A percentile compares a stretch with the other conserved stretches of the same genome.
Conservation (phyloP, 2,888 invertebrate genomes). For the Scaptodrosophila latifasciaeformis region DNA sequence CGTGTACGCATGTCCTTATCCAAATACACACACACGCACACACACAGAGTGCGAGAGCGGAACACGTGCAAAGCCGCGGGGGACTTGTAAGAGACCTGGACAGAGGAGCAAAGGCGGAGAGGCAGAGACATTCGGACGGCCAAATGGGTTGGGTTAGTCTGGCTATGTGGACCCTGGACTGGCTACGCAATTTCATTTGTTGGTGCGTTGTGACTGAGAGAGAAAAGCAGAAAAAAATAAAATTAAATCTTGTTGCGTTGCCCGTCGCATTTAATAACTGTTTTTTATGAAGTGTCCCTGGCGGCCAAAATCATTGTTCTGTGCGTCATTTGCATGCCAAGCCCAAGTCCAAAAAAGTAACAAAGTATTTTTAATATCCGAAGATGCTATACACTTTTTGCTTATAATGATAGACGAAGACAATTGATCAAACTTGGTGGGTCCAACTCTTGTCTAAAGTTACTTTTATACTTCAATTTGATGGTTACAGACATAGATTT, state of each 20-base stretch:
- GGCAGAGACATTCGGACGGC: constrained; percentile 12
- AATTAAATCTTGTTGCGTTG: constrained; percentile 50
- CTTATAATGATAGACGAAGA: too few relatives aligned
- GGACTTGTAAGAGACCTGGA: constrained; percentile 60
- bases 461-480: too few relatives aligned
- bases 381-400: too few relatives aligned
- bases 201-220: constrained; percentile 17
- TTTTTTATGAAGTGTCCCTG: constrained; percentile 67
- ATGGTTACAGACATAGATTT: too few relatives aligned
- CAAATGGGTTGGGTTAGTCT: constrained; percentile 10
- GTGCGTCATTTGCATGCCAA: constrained; percentile 54
- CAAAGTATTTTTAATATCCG: too few relatives aligned
- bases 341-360: background rate
- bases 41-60: too few relatives aligned
- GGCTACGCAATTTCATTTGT: constrained; percentile 38
- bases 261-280: constrained; percentile 69
- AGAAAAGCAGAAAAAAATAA: background rate
- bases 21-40: constrained; percentile 24
- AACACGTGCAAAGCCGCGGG: constrained; percentile 75
- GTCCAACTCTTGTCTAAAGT: too few relatives aligned
- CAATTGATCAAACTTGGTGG: too few relatives aligned
- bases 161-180: background rate
- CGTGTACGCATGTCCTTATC: constrained; percentile 61
- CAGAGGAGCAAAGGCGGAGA: constrained; percentile 3
- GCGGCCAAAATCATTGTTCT: constrained; percentile 42